phyloP scores from a whole-genome alignment of 2,113 vertebrate species.

The Ptilonorhynchus violaceus region DNA sequence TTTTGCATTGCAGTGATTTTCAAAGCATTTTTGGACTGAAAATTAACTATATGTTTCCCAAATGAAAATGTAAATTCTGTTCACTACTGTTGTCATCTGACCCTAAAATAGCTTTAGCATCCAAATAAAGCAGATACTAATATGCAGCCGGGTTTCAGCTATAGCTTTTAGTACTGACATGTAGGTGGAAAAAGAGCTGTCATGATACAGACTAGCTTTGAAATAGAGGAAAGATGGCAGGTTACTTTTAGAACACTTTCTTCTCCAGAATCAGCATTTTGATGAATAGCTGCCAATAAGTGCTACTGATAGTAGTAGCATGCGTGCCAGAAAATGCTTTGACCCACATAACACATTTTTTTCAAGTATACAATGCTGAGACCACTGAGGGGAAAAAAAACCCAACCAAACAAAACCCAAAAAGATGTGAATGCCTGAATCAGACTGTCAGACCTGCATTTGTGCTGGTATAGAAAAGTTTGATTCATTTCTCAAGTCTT shows the following conservation, averaged over 20 bases:
- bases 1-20: neutral
- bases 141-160: neutral
- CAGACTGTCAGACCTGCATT: neutral
- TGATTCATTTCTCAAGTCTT: neutral
- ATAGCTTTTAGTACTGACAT: neutral
- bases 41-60: neutral
- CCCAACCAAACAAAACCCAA: neutral
- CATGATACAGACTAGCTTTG: neutral
- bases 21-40: neutral
- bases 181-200: neutral
- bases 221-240: neutral
- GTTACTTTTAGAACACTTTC: neutral
- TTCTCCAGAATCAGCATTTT: neutral
- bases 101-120: neutral
- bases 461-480: neutral
- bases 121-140: neutral
- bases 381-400: neutral
- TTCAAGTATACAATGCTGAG: neutral
- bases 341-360: neutral
- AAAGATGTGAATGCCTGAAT: neutral
- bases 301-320: neutral
- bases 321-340: neutral
- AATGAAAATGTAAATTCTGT: neutral
- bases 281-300: neutral
- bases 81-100: neutral